Conservation (phyloP, 2,113 vertebrate species). For the Maylandia zebra region DNA sequence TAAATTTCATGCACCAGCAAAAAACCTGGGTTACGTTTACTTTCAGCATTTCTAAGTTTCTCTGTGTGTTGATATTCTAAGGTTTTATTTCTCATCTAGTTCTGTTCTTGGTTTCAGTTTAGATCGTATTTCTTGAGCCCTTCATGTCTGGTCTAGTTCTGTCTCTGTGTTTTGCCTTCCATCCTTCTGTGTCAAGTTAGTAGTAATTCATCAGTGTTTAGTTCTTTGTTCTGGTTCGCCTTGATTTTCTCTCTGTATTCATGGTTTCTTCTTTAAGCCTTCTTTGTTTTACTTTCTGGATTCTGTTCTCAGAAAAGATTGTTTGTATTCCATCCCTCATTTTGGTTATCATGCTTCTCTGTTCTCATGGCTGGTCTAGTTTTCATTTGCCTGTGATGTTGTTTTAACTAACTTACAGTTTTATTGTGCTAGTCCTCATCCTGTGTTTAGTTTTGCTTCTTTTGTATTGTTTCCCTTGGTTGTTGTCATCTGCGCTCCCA, state of each 20-base stretch:
- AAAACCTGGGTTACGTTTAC: fast-evolving
- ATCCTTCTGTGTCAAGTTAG: not conserved
- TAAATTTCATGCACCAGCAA: not conserved
- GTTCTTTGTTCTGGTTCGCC: not conserved
- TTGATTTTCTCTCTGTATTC: not conserved
- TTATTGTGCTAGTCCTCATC: not conserved
- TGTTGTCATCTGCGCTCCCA: not conserved
- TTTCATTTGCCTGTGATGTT: not conserved
- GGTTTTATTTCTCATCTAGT: not conserved
- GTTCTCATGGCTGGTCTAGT: not conserved
- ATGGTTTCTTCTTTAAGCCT: not conserved
- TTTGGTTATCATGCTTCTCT: not conserved
- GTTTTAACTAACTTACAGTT: not conserved
- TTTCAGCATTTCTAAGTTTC: not conserved
- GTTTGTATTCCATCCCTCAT: not conserved
- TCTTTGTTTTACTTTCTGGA: not conserved
- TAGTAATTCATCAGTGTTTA: not conserved
- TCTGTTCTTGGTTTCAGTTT: not conserved
- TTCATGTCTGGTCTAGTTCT: not conserved
- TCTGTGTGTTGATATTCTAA: not conserved
- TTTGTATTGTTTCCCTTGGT: not conserved
- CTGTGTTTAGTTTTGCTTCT: not conserved
- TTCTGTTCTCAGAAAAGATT: not conserved
- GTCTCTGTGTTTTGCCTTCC: not conserved
- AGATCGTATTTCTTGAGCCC: not conserved